Base-by-base conservation (phyloP, 2,113 vertebrate genomes). In the Phylloscopus trochiloides region DNA sequence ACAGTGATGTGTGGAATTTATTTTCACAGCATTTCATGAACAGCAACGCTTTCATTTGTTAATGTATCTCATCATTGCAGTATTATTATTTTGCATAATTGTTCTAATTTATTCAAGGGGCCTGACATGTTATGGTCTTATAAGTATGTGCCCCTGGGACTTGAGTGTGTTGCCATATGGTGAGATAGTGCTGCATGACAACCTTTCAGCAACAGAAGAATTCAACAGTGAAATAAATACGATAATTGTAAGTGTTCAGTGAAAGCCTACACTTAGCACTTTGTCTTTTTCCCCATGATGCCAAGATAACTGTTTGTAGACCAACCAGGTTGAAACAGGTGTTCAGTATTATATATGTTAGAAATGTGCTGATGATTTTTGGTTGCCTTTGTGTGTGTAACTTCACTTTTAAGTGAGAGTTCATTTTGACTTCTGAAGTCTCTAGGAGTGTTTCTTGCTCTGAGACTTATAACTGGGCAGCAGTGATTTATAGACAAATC, bases 81-180 rank as follows among this genome's bases (percentile, higher is more conserved):
- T 84, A 52, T 92, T 96, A 95, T 94, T 96, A 94, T 95, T 94
- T 95, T 96, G 92, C 91, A 95, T 95, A 96, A 96, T 92, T 89
- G 91, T 95, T 95, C 89, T 91, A 92, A 96, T 97, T 94, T 96
- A 96, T 89, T 96, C 89, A 95, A 95, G 85, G 94, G 95, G 71
- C 52, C 92, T 96, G 94, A 93, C 94, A 86, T 91, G 96, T 97
- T 96, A 96, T 93, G 51, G 90, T 90, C 86, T 97, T 97, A 91
- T 95, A 92, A 94, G 96, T 98, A 95, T 95, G 90, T 97, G 97
- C 98, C 96, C 88, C 98, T 98, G 97, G 98, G 98, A 98, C 97
- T 98, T 95, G 93, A 97, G 89, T 96, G 97, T 98, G 97, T 97
- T 98, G 97, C 97, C 97, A 97, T 96, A 96, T 97, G 97, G 96